Conservation (phyloP, 2,113 vertebrate genomes). For the rabbit (Oryctolagus cuniculus) region DNA sequence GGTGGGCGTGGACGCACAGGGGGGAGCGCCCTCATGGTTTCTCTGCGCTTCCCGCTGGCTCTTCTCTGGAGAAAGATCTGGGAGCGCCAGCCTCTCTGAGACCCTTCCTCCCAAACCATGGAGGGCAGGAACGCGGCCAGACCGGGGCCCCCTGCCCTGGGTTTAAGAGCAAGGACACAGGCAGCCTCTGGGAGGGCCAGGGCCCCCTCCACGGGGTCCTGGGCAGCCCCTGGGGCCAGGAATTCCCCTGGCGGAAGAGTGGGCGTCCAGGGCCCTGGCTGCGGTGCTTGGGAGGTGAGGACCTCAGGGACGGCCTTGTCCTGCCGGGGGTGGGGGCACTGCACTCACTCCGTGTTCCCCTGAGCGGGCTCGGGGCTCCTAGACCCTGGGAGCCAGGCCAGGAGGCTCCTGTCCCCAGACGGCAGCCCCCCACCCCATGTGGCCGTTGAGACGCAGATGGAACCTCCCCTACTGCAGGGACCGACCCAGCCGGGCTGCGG, state of each 20-base stretch:
- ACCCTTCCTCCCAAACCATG: not conserved
- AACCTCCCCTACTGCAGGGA: no score
- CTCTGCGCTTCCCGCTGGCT: no score
- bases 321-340: no score
- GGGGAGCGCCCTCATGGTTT: no score
- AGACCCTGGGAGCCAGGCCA: no score
- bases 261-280: not conserved
- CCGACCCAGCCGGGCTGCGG: no score
- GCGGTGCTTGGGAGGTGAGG: not conserved
- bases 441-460: no score
- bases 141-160: not conserved
- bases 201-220: not conserved
- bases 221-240: not conserved
- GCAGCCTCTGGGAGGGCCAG: no score
- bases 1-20: no score
- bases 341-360: no score
- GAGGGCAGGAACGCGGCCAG: not conserved
- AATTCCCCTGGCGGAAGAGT: not conserved
- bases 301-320: not conserved
- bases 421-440: no score
- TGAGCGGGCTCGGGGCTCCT: not conserved
- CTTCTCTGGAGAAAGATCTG: not conserved
- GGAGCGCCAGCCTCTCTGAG: not conserved
- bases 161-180: not conserved
- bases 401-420: no score